Percentiles rank a stretch among this genome's conserved stretches.
phyloP scores from a whole-genome alignment of 2,888 invertebrate genomes.

The Nezara viridula region DNA sequence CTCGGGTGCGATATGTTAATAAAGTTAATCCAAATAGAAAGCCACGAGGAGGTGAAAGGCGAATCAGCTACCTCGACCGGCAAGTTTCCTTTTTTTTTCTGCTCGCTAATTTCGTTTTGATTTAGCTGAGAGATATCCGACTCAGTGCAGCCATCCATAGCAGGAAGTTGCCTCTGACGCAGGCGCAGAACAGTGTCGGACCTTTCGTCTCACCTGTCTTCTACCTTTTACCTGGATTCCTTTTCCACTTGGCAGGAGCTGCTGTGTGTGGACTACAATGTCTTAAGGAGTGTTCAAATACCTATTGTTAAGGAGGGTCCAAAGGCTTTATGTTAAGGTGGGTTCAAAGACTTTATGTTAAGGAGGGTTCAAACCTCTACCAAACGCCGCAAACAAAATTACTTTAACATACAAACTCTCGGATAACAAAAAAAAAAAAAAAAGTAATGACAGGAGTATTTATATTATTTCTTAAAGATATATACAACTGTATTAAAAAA shows the following conservation, averaged over 20 bases:
- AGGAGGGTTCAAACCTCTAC: too few relatives aligned
- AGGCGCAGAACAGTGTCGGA: neutral
- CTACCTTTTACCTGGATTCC: neutral
- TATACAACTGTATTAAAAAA: too few relatives aligned
- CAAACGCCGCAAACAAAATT: too few relatives aligned
- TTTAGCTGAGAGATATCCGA: neutral
- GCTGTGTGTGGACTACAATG: neutral
- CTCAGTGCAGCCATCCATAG: neutral
- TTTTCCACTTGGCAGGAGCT: neutral
- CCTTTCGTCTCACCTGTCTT: neutral
- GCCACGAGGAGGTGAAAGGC: neutral
- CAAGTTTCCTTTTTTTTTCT: neutral
- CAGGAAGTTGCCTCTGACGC: constrained; percentile 9
- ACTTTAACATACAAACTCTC: too few relatives aligned
- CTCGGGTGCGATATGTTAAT: constrained; percentile 19
- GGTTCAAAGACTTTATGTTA: too few relatives aligned
- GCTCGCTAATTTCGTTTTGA: constrained; percentile 2
- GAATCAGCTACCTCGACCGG: neutral
- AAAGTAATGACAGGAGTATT: too few relatives aligned
- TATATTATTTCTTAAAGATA: too few relatives aligned
- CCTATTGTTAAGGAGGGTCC: too few relatives aligned
- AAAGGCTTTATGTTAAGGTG: too few relatives aligned
- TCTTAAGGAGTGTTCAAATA: too few relatives aligned
- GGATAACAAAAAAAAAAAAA: too few relatives aligned
- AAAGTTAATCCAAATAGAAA: constrained; percentile 17